A percentile compares a stretch with the other conserved stretches of the same genome.
Conservation (phyloP, 2,113 vertebrate species). For the Eretmochelys imbricata region DNA sequence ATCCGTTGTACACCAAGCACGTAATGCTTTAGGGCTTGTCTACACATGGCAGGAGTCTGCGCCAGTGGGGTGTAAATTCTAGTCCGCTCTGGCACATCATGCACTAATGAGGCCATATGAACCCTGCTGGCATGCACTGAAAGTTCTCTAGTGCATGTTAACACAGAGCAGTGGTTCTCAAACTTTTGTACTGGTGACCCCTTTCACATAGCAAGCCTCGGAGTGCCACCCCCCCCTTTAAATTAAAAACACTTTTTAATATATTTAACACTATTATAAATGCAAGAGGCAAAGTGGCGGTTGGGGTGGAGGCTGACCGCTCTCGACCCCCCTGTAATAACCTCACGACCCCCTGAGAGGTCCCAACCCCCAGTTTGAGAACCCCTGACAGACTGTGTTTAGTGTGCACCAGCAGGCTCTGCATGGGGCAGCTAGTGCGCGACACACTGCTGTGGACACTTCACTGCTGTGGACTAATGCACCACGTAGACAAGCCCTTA, state of each 20-base stretch:
- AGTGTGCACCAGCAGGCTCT: background rate
- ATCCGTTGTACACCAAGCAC: background rate
- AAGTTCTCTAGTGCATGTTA: background rate
- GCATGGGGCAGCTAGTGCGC: background rate
- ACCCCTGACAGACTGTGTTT: background rate
- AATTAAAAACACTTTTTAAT: no score
- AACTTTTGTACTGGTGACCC: no score
- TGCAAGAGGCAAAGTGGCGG: no score
- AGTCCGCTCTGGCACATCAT: background rate
- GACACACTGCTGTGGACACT: background rate
- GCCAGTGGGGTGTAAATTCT: no score
- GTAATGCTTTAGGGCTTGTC: background rate
- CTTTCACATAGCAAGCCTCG: no score
- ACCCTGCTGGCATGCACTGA: background rate
- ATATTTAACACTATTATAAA: no score
- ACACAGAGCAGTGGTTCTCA: no score
- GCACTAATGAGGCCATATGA: background rate
- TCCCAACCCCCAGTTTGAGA: no score
- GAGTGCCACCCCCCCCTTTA: no score
- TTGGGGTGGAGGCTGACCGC: no score
- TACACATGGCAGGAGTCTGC: background rate
- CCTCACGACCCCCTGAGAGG: no score
- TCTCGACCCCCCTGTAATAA: no score
- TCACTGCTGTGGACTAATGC: background rate
- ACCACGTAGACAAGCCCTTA: background rate